These are phyloP conservation scores for Caenorhabditis brenneri DNA, from an alignment of 1,140 invertebrate genomes.

Conservation along the genomic window DNA sequence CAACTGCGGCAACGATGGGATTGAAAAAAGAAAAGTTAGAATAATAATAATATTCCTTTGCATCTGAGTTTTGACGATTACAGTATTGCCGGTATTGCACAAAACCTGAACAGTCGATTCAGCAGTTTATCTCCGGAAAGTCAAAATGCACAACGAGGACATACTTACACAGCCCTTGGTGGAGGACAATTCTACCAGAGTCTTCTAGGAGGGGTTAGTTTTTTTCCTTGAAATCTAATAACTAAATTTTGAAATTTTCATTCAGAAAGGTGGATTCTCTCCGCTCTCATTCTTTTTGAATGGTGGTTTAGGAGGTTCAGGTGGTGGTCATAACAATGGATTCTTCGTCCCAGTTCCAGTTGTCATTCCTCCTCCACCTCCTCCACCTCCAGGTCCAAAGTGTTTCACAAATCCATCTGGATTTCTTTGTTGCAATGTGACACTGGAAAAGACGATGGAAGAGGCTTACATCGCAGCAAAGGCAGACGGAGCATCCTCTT, in stretches of 20 bases:
- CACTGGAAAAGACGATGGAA: constrained; percentile 53
- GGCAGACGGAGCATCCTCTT: constrained; percentile 40
- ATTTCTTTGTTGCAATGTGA: constrained; percentile 55
- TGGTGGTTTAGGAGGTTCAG: neutral
- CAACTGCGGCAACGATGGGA: neutral
- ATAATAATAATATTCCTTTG: neutral
- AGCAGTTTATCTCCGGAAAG: neutral
- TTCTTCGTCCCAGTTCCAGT: constrained; percentile 57
- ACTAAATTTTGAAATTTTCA: neutral
- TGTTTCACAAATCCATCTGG: constrained; percentile 56
- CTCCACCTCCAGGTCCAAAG: constrained; percentile 57
- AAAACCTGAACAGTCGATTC: neutral
- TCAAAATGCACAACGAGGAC: neutral
- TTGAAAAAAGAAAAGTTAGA: constrained; percentile 12
- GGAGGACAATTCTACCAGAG: constrained; percentile 47
- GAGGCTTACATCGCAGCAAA: constrained; percentile 36
- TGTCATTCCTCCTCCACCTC: constrained; percentile 56
- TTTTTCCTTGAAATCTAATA: neutral
- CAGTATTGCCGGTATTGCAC: neutral
- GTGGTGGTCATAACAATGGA: neutral
- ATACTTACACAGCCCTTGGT: constrained; percentile 2
- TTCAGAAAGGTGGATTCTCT: constrained; percentile 48
- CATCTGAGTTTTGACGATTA: neutral
- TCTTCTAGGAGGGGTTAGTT: constrained; percentile 20
- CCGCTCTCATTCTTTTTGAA: constrained; percentile 48